phyloP scores from a whole-genome alignment of 2,888 invertebrate species.

The Stenolophus ochropezus region DNA sequence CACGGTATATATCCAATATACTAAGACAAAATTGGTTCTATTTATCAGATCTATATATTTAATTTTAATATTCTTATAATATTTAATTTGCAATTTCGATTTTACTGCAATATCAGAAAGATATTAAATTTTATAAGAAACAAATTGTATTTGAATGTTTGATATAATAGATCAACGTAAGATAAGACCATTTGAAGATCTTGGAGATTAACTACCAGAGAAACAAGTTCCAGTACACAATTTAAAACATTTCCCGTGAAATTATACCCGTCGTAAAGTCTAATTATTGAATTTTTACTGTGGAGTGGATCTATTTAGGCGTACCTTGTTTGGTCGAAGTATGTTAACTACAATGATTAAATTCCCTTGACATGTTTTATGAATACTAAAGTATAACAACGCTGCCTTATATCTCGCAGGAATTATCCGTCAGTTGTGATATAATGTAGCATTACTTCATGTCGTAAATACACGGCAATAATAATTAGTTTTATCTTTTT shows the following conservation, averaged over 20 bases:
- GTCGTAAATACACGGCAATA: not conserved
- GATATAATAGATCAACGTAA: too few species aligned
- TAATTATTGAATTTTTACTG: conserved; percentile 20
- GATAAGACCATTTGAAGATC: too few species aligned
- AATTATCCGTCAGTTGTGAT: conserved; percentile 8
- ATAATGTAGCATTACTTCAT: not conserved
- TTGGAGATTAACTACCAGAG: not conserved
- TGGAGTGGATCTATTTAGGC: not conserved
- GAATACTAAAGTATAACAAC: conserved; percentile 29
- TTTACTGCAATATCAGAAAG: too few species aligned
- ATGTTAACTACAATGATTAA: conserved; percentile 33
- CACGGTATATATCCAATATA: too few species aligned
- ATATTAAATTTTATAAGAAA: too few species aligned
- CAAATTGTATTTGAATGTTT: too few species aligned
- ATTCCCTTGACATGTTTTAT: conserved; percentile 32
- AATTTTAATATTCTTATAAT: too few species aligned
- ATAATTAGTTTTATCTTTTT: not conserved
- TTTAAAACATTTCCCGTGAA: not conserved
- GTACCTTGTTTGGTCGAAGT: not conserved
- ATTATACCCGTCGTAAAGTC: not conserved
- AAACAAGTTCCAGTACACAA: not conserved
- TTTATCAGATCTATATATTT: too few species aligned
- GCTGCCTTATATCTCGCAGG: not conserved
- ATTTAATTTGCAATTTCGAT: too few species aligned
- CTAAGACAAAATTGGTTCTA: too few species aligned